Evolutionary conservation across 2,888 invertebrate species (phyloP).

Genomic region (Cerastoderma edule): DNA sequence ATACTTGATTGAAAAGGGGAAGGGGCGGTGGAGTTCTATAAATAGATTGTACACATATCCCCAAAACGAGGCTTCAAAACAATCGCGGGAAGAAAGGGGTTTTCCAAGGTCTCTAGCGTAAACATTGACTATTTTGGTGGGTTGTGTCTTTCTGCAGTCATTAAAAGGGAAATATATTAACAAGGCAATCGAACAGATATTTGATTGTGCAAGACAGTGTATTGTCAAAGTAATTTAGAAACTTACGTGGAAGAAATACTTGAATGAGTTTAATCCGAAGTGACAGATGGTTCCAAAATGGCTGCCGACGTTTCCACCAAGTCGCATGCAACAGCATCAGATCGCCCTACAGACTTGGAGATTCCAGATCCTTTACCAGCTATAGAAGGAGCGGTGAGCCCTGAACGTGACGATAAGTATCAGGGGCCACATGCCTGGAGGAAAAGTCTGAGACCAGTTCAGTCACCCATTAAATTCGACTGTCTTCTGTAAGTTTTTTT

Average conservation of each 20-base stretch:
- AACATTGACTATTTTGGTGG: too few species aligned
- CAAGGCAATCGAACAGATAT: too few species aligned
- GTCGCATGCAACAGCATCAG: too few species aligned
- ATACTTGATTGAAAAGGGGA: too few species aligned
- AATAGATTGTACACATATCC: constrained; percentile 9
- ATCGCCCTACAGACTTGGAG: constrained; percentile 2
- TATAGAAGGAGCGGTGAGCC: neutral
- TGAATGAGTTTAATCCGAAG: too few species aligned
- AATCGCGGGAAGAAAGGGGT: constrained; percentile 65
- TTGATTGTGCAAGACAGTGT: too few species aligned
- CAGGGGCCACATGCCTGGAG: constrained; percentile 81
- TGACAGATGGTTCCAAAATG: constrained; percentile 49
- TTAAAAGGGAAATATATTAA: too few species aligned
- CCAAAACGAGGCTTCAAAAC: constrained; percentile 52
- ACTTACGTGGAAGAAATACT: too few species aligned
- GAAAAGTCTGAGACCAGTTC: constrained; percentile 74
- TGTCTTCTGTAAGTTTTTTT: too few species aligned
- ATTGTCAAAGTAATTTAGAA: too few species aligned
- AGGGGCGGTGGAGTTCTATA: constrained; percentile 33
- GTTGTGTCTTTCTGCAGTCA: too few species aligned
- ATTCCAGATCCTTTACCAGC: neutral
- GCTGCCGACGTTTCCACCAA: constrained; percentile 32
- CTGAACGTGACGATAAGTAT: constrained; percentile 50
- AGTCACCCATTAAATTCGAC: constrained; percentile 50
- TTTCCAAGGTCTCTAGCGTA: constrained; percentile 33